phyloP scores from a whole-genome alignment of 1,140 invertebrate species.

The Drosophila yakuba region DNA sequence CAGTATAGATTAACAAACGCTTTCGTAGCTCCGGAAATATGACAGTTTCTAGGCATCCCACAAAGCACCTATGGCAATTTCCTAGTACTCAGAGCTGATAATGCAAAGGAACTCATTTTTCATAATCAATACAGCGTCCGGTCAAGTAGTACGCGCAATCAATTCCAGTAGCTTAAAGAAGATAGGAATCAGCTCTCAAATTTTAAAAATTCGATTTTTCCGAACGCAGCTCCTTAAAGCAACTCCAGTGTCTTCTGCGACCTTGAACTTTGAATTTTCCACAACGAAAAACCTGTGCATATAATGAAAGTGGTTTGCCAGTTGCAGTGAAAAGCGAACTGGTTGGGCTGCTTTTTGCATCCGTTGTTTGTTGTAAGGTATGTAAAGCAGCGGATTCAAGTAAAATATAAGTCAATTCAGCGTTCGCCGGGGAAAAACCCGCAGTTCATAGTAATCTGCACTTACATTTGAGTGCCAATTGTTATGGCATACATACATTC shows the following conservation, averaged over 20 bases:
- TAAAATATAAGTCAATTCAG: conserved; percentile 32
- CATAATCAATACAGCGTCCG: too few species aligned
- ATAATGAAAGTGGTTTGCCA: conserved; percentile 28
- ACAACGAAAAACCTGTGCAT: conserved; percentile 3
- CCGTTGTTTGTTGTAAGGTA: conserved; percentile 14
- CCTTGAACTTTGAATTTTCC: conserved; percentile 1
- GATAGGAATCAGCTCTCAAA: too few species aligned
- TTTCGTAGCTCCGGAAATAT: conserved; percentile 5
- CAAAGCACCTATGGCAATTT: not conserved
- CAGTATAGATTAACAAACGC: not conserved
- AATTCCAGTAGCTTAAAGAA: too few species aligned
- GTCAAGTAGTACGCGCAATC: not conserved
- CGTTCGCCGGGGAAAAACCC: conserved; percentile 25
- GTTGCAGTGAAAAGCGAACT: conserved; percentile 26
- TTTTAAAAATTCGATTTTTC: too few species aligned
- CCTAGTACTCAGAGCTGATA: not conserved
- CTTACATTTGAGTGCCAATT: conserved; percentile 27
- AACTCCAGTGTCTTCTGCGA: not conserved
- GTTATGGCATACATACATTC: conserved; percentile 15
- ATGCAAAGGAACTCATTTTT: not conserved
- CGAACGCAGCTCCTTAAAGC: too few species aligned
- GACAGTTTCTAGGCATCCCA: not conserved
- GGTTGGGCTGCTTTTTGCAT: conserved; percentile 32
- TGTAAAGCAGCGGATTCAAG: conserved; percentile 24
- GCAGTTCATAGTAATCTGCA: conserved; percentile 5